Percentiles rank a stretch among this genome's conserved stretches.
phyloP scores from a whole-genome alignment of 2,113 vertebrate species.

The Amphilophus citrinellus region DNA sequence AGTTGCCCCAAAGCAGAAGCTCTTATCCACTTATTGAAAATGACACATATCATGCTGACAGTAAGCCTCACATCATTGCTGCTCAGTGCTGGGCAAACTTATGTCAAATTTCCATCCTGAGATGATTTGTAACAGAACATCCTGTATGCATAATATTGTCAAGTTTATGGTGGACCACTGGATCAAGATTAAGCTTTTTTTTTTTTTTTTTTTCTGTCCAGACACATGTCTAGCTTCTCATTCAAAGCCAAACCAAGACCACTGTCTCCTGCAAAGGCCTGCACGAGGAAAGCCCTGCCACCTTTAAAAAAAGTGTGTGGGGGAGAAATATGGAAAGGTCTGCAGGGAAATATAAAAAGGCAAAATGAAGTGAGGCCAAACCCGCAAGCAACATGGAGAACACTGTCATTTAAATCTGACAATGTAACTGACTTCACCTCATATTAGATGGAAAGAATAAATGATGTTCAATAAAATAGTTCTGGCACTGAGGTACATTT shows the following conservation, averaged over 20 bases:
- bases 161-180: slow-evolving; percentile 51
- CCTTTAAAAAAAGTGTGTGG: slow-evolving; percentile 47
- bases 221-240: slow-evolving; percentile 41
- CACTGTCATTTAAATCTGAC: slow-evolving; percentile 53
- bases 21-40: slow-evolving; percentile 51
- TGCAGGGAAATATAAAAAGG: slow-evolving; percentile 49
- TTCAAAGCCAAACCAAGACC: slow-evolving; percentile 66
- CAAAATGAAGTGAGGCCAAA: slow-evolving; percentile 66
- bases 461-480: slow-evolving; percentile 42
- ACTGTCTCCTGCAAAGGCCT: slow-evolving; percentile 56
- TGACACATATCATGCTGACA: slow-evolving; percentile 45
- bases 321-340: slow-evolving; percentile 38
- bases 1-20: slow-evolving; percentile 18
- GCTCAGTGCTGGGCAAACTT: slow-evolving; percentile 39
- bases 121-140: slow-evolving; percentile 62
- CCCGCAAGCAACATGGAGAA: slow-evolving; percentile 62
- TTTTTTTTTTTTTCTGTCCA: slow-evolving; percentile 18
- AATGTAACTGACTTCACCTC: slow-evolving; percentile 53
- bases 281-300: slow-evolving; percentile 59
- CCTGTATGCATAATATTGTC: slow-evolving; percentile 42
- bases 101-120: slow-evolving; percentile 47
- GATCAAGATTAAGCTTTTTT: slow-evolving; percentile 48
- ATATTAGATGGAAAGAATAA: slow-evolving; percentile 38
- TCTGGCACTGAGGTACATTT: slow-evolving; percentile 28
- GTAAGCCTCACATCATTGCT: slow-evolving; percentile 58